phyloP scores from a whole-genome alignment of 2,888 invertebrate genomes.

The Tromatobia lineatoria region DNA sequence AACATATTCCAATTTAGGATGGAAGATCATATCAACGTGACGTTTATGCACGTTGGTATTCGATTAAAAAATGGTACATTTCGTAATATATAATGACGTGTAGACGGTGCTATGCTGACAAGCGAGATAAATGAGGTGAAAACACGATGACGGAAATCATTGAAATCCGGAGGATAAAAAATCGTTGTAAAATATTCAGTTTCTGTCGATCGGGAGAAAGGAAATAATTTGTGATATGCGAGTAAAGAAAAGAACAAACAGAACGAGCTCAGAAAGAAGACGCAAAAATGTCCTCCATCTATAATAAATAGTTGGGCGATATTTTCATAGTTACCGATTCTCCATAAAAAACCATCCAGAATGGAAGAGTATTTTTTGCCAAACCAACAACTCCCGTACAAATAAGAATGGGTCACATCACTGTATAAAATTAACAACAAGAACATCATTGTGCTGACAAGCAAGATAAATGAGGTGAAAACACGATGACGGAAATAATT shows the following conservation, averaged over 20 bases:
- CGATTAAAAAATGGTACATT: too few species aligned
- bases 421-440: background rate
- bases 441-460: background rate
- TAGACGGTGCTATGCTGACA: background rate
- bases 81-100: too few species aligned
- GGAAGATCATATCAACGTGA: background rate
- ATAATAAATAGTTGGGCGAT: slow-evolving; percentile 79
- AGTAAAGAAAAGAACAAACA: slow-evolving; percentile 22
- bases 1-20: background rate
- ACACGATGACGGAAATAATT: background rate
- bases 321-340: too few species aligned
- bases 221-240: slow-evolving; percentile 53
- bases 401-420: background rate
- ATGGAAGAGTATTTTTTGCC: too few species aligned
- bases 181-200: slow-evolving; percentile 15
- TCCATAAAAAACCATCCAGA: too few species aligned
- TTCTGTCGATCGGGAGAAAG: slow-evolving; percentile 13
- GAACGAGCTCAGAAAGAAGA: slow-evolving; percentile 7
- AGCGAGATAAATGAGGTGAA: background rate
- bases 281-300: slow-evolving; percentile 70
- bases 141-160: background rate
- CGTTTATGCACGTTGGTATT: too few species aligned
- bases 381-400: too few species aligned
- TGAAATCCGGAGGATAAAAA: background rate
- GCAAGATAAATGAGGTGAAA: slow-evolving; percentile 2